Evolutionary conservation across 2,888 invertebrate species (phyloP).

Genomic region (Corbicula japonica): DNA sequence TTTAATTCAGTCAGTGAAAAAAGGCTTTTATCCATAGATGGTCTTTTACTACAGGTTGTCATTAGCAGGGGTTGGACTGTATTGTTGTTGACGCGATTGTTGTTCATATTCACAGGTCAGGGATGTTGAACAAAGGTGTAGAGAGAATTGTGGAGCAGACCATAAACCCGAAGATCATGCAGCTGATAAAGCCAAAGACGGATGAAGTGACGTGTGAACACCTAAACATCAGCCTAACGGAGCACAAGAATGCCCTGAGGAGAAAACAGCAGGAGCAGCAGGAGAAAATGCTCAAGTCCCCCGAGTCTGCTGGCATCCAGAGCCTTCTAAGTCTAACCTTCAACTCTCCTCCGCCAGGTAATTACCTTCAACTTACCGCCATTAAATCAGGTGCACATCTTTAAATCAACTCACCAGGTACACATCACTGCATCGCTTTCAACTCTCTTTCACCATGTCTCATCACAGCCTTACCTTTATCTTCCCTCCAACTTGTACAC

Average conservation of each 20-base stretch:
- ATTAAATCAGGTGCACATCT: too few species aligned
- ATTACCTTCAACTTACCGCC: too few species aligned
- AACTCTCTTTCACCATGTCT: too few species aligned
- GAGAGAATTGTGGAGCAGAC: conserved; percentile 98
- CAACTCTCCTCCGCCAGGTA: conserved; percentile 65
- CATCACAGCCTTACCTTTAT: too few species aligned
- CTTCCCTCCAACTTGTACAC: too few species aligned
- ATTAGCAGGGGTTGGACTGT: too few species aligned
- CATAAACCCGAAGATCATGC: conserved; percentile 95
- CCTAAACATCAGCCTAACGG: conserved; percentile 90
- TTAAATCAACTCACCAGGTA: too few species aligned
- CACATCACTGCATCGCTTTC: too few species aligned
- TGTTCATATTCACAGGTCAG: conserved; percentile 90
- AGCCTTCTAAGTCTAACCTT: conserved; percentile 58
- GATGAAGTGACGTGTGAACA: conserved; percentile 96
- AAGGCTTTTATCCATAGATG: too few species aligned
- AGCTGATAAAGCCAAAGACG: conserved; percentile 95
- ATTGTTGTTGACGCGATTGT: too few species aligned
- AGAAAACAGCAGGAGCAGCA: conserved; percentile 70
- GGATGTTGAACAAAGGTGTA: conserved; percentile 95
- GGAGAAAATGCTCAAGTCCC: conserved; percentile 69
- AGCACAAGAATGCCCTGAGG: conserved; percentile 73
- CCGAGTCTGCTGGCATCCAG: conserved; percentile 54
- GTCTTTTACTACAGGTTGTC: too few species aligned
- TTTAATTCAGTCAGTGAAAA: too few species aligned